A percentile compares a stretch with the other conserved stretches of the same genome.
Evolutionary conservation across 2,113 vertebrate genomes (phyloP).

Genomic region (Hippoglossus stenolepis): DNA sequence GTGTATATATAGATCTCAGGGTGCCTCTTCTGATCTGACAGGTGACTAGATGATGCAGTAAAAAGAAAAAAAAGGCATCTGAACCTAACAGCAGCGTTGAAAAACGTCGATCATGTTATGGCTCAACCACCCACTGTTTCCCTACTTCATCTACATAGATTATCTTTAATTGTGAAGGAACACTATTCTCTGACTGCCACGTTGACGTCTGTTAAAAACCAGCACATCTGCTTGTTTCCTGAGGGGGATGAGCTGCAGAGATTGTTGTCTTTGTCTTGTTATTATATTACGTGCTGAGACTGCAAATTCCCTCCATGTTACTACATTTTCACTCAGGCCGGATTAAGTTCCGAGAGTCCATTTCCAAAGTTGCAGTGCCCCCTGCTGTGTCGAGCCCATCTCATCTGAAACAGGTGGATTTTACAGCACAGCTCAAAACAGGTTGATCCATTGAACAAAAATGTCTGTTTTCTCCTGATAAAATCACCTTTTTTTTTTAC

Average conservation of each 20-base stretch:
- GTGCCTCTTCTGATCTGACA: neutral
- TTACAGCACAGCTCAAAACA: constrained; percentile 6
- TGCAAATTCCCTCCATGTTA: neutral
- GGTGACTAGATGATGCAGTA: constrained; percentile 4
- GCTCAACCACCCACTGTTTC: too few species aligned
- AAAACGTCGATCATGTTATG: too few species aligned
- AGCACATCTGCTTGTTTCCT: neutral
- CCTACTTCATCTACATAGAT: too few species aligned
- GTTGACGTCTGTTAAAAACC: neutral
- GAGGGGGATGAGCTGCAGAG: neutral
- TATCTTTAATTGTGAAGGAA: constrained; percentile 1
- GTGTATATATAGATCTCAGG: neutral
- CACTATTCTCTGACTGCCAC: neutral
- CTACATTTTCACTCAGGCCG: neutral
- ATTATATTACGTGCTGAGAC: constrained; percentile 3
- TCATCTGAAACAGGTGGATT: constrained; percentile 25
- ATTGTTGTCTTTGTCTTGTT: neutral
- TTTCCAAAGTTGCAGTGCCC: constrained; percentile 72
- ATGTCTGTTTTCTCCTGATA: neutral
- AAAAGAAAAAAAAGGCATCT: neutral
- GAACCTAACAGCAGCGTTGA: too few species aligned
- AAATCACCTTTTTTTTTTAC: neutral
- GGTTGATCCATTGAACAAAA: neutral
- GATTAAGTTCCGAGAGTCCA: constrained; percentile 18
- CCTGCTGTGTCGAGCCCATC: constrained; percentile 61